Percentiles rank a stretch among this genome's conserved stretches.
Evolutionary conservation across 2,797 vertebrate species (phyloP).

Genomic region (Phrynocephalus vlangalii): DNA sequence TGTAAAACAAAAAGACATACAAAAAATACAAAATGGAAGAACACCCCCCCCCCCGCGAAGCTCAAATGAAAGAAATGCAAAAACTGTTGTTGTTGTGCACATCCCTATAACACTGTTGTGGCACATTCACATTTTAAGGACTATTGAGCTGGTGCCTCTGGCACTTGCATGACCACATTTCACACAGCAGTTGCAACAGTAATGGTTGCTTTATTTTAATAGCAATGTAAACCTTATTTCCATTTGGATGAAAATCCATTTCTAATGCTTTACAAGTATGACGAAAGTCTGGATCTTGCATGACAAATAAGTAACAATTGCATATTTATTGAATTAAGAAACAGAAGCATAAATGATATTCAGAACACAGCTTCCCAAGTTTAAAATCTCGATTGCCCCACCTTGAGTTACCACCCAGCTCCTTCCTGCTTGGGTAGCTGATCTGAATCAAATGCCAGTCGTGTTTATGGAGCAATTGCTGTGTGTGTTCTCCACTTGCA

Average conservation of each 20-base stretch:
- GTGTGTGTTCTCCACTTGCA: conserved; percentile 60
- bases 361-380: not conserved
- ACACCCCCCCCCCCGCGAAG: no score
- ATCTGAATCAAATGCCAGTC: conserved; percentile 48
- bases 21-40: no score
- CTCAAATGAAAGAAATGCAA: no score
- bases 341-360: not conserved
- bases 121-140: not conserved
- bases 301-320: not conserved
- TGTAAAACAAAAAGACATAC: no score
- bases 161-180: not conserved
- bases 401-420: conserved; percentile 31
- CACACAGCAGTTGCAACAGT: not conserved
- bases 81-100: no score
- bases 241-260: conserved; percentile 6
- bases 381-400: not conserved
- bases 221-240: not conserved
- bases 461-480: conserved; percentile 61
- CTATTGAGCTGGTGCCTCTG: not conserved
- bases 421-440: not conserved
- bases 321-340: conserved; percentile 20
- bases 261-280: not conserved
- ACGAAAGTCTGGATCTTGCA: not conserved
- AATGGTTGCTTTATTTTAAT: conserved; percentile 17
- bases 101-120: not conserved